A percentile compares a stretch with the other conserved stretches of the same genome.
Conservation (phyloP, 2,797 vertebrate genomes). For the Myotis findleyi region DNA sequence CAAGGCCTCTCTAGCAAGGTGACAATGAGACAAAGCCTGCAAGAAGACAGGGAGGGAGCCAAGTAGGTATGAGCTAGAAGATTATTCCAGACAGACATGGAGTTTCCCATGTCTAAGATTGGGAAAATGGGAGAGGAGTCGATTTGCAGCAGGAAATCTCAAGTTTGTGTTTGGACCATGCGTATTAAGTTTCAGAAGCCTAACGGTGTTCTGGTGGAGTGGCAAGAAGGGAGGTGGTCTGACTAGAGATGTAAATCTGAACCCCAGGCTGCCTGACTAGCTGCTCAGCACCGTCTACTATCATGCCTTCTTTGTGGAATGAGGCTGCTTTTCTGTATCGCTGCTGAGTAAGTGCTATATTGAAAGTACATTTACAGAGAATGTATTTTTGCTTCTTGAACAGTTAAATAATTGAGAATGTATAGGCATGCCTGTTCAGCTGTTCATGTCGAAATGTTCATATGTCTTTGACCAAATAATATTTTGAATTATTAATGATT, state of each 20-base stretch:
- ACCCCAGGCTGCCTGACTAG: not conserved
- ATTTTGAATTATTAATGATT: conserved; percentile 38
- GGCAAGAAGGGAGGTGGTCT: not conserved
- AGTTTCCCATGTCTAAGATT: not conserved
- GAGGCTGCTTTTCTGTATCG: not conserved
- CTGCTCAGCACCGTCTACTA: not conserved
- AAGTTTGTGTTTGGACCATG: not conserved
- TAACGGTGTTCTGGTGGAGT: too few species aligned
- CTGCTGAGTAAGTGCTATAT: not conserved
- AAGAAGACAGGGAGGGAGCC: not conserved
- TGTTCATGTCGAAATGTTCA: not conserved
- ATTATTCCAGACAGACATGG: not conserved
- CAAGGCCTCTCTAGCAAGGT: not conserved
- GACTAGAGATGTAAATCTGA: not conserved
- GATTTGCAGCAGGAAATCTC: not conserved
- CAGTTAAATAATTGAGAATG: not conserved
- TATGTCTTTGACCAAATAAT: conserved; percentile 20
- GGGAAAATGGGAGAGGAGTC: not conserved
- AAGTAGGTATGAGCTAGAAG: not conserved
- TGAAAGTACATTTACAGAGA: not conserved
- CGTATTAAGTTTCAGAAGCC: not conserved
- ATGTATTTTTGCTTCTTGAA: conserved; percentile 30
- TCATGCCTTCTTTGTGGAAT: not conserved
- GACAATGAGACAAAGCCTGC: not conserved
- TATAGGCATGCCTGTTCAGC: not conserved